Evolutionary conservation across 2,113 vertebrate species (phyloP), one percentile per base, ranked within the genome.

Genomic region (Coregonus clupeaformis): DNA sequence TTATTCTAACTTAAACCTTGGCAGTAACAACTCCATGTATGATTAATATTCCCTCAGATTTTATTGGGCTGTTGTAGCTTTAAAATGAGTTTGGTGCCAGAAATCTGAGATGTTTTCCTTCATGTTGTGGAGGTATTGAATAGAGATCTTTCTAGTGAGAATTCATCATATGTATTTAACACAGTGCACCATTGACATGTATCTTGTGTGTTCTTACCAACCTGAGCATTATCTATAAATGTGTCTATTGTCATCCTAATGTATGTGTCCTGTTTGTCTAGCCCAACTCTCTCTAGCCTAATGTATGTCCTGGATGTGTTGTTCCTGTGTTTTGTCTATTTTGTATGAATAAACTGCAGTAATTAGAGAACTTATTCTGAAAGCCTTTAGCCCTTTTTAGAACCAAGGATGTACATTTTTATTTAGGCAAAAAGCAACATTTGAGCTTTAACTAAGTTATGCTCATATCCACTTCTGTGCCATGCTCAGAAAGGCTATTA

Each of bases 201-300:
- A 9, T 42, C n/a, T 60, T 9, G 2, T 59, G 55, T 57, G 0
- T n/a, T 22, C 9, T 22, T 9, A 60, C 16, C 9, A 42, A 42
- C 2, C 7, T 42, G 36, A 24, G 57, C n/a, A 60, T 60, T 2
- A 60, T 60, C 57, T 60, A 3, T 22, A 22, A 60, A 22, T 60
- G 47, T 59, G 57, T 60, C 57, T 55, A 27, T n/a, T 59, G n/a
- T 60, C 57, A 60, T 22, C 57, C n/a, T 60, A 22, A 60, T 60
- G 57, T 60, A 22, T n/a, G 3, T 20, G 3, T 52, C 16, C 57
- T n/a, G 22, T 22, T 22, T 45, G 52, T 57, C 52, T 57, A 22
- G 57, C 20, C 9, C 14, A 20, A 12, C 45, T 47, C 45, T 45
- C 5, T 32, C 32, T 32, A 6, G 32, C 6, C 32, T 14, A 20